Evolutionary conservation across 1,140 invertebrate species (phyloP).

Genomic region (Grapholita molesta): DNA sequence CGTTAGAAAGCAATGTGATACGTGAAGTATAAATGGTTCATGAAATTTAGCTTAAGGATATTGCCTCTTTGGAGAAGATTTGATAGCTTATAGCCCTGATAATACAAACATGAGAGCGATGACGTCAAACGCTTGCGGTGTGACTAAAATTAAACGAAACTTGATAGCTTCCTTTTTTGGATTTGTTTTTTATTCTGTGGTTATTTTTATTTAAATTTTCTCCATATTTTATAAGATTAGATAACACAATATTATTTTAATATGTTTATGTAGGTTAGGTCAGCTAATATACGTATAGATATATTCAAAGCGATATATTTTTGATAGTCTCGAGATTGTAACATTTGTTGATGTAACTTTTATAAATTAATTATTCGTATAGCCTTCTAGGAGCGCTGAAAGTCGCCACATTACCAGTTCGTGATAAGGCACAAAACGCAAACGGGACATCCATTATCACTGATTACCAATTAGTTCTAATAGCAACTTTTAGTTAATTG

Average conservation of each 20-base stretch:
- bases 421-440: slow-evolving; percentile 30
- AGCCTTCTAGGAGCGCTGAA: background rate
- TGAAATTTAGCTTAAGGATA: slow-evolving; percentile 71
- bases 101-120: slow-evolving; percentile 35
- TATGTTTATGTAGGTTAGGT: no score
- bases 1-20: slow-evolving; percentile 57
- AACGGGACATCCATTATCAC: slow-evolving; percentile 33
- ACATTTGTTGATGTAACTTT: no score
- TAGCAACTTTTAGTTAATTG: slow-evolving; percentile 33
- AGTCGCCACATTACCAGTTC: slow-evolving; percentile 29
- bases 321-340: no score
- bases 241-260: no score
- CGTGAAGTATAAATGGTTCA: slow-evolving; percentile 63
- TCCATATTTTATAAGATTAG: no score
- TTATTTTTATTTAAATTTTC: no score
- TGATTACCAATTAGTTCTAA: slow-evolving; percentile 43
- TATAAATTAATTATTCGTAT: background rate
- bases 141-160: slow-evolving; percentile 6
- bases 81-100: slow-evolving; percentile 64
- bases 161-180: no score
- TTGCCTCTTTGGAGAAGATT: slow-evolving; percentile 64
- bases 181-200: no score
- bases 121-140: slow-evolving; percentile 24
- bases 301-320: no score
- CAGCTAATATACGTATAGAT: no score